Evolutionary conservation across 2,113 vertebrate species (phyloP), one percentile per base, ranked within the genome.

Genomic region (Megaceryle torquata): DNA sequence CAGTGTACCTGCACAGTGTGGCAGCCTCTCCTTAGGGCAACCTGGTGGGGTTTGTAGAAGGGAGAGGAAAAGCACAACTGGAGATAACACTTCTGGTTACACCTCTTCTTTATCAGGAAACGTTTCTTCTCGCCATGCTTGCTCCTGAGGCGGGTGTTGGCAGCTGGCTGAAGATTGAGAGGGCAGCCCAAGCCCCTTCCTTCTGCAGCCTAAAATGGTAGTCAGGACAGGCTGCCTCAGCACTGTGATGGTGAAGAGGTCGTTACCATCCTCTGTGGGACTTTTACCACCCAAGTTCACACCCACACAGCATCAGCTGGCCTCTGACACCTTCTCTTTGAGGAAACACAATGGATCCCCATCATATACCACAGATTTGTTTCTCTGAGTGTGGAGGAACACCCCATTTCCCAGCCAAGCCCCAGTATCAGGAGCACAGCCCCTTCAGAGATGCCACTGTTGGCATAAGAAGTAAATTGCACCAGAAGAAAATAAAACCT

Each of bases 191-290:
- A 48, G n/a, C 2, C 28, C 9, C 9, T 13, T 86, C 28, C 53
- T 82, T 59, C 51, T 48, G 9, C 39, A 37, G 37, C 46, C 41
- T 35, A 28, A 68, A 60, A 56, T 5, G 48, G 14, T 1, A 5
- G 26, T 2, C 17, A 29, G 17, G 57, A 68, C 39, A 39, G 43
- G 9, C 26, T 60, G 63, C 24, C 51, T 59, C n/a, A 64, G 70
- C 3, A 17, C 1, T 0, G 3, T 0, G 0, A 33, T 15, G 48
- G n/a, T 13, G 3, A 57, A 43, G 12, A 8, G 12, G 13, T 28
- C 53, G 68, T 31, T 48, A 28, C 39, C 16, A 37, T 75, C 18
- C 22, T 5, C 33, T 16, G 15, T 2, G 16, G 39, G 28, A 37
- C 33, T 76, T 60, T 64, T 28, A 68, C 6, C 2, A 56, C 9